Conservation (phyloP, 1,140 invertebrate genomes). For the Drosophila willistoni region DNA sequence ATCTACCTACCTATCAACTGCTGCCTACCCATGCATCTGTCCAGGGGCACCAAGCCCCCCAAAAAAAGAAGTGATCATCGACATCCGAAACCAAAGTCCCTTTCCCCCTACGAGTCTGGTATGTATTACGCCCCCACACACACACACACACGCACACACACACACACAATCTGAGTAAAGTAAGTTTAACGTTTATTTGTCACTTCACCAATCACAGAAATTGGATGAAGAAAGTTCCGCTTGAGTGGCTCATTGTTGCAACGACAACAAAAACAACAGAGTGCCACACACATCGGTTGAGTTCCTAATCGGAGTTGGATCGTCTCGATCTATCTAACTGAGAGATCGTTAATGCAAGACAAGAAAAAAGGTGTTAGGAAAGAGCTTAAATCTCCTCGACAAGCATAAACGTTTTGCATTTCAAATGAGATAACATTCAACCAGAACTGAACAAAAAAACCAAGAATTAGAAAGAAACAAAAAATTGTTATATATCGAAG, state of each 20-base stretch:
- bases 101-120: background rate
- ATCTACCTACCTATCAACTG: conserved; percentile 8
- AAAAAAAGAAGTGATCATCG: conserved; percentile 13
- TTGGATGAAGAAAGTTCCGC: conserved; percentile 52
- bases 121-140: conserved; percentile 47
- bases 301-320: conserved; percentile 16
- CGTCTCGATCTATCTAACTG: background rate
- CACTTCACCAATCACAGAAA: conserved; percentile 69
- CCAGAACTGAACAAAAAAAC: background rate
- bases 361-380: conserved; percentile 9
- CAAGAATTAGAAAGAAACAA: background rate
- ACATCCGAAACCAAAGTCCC: conserved; percentile 23
- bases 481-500: background rate
- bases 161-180: conserved; percentile 30
- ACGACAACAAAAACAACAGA: conserved; percentile 47
- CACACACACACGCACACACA: conserved; percentile 23
- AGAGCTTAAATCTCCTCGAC: background rate
- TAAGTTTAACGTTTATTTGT: conserved; percentile 63
- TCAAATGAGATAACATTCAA: conserved; percentile 50
- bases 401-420: conserved; percentile 59
- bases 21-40: conserved; percentile 6
- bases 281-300: conserved; percentile 47
- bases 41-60: conserved; percentile 15
- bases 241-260: conserved; percentile 52
- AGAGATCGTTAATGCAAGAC: conserved; percentile 37